phyloP scores from a whole-genome alignment of 1,140 invertebrate species.

The Popillia japonica region DNA sequence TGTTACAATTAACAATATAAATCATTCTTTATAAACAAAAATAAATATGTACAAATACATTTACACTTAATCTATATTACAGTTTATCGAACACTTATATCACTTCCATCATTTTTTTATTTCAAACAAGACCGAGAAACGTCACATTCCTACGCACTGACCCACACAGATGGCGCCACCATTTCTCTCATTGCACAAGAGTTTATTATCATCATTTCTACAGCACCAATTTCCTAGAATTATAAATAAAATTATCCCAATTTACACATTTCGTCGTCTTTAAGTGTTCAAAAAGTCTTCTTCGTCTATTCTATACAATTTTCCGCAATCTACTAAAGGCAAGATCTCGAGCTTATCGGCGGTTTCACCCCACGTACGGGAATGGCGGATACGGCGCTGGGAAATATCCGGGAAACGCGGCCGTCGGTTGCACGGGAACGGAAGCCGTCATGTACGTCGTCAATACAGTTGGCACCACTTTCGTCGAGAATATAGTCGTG shows the following conservation, averaged over 20 bases:
- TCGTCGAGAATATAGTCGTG: constrained; percentile 86
- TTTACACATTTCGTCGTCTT: not conserved
- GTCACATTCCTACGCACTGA: too few species aligned
- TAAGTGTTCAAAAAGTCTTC: constrained; percentile 3
- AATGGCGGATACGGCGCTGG: constrained; percentile 78
- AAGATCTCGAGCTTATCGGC: not conserved
- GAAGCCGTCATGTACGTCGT: constrained; percentile 84
- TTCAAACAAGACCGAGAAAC: too few species aligned
- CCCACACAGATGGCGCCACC: too few species aligned
- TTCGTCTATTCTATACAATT: too few species aligned
- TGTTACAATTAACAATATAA: too few species aligned
- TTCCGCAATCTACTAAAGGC: not conserved
- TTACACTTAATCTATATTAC: too few species aligned
- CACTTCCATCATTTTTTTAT: too few species aligned
- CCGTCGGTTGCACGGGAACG: constrained; percentile 74
- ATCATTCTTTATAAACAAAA: too few species aligned
- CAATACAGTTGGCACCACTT: constrained; percentile 80
- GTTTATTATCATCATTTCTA: not conserved
- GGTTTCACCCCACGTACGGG: constrained; percentile 74
- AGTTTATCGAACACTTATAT: too few species aligned
- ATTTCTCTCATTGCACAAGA: too few species aligned
- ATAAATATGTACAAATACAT: too few species aligned
- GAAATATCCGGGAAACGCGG: constrained; percentile 75
- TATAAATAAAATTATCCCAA: not conserved
- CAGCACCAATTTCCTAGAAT: not conserved